Percentiles rank a stretch among this genome's conserved stretches.
phyloP scores from a whole-genome alignment of 1,140 invertebrate genomes.

The Drosophila lini region DNA sequence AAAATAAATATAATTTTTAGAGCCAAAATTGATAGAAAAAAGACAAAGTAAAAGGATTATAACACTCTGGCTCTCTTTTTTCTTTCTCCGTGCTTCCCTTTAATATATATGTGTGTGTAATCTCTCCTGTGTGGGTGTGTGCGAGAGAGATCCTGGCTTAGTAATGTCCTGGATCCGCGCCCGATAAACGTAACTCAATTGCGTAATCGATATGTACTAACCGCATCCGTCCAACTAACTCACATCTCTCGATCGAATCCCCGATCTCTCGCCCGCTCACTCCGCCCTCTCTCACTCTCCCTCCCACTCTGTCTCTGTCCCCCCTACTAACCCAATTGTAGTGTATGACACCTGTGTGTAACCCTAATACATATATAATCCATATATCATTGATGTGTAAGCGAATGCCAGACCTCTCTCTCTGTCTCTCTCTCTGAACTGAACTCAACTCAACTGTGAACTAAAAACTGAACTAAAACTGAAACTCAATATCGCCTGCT shows the following conservation, averaged over 20 bases:
- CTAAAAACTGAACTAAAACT: slow-evolving; percentile 14
- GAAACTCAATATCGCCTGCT: slow-evolving; percentile 46
- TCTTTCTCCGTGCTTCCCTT: slow-evolving; percentile 17
- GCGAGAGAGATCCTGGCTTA: slow-evolving; percentile 26
- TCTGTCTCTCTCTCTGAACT: slow-evolving; percentile 11
- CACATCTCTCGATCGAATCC: slow-evolving; percentile 22
- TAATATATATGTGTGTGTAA: slow-evolving; percentile 28
- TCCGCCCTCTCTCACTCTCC: not conserved
- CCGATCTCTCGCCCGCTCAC: slow-evolving; percentile 22
- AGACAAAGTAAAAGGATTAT: not conserved
- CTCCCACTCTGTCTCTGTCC: slow-evolving; percentile 12
- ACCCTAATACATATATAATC: slow-evolving; percentile 33
- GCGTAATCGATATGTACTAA: slow-evolving; percentile 44
- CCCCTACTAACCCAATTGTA: slow-evolving; percentile 29
- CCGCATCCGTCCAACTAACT: slow-evolving; percentile 37
- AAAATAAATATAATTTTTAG: not conserved
- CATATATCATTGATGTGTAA: slow-evolving; percentile 51
- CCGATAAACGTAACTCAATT: slow-evolving; percentile 9
- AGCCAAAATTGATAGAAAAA: not conserved
- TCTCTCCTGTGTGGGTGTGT: slow-evolving; percentile 10
- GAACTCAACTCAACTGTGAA: slow-evolving; percentile 21
- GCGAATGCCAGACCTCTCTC: slow-evolving; percentile 49
- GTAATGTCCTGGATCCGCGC: slow-evolving; percentile 18
- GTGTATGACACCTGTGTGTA: slow-evolving; percentile 49
- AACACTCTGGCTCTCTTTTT: not conserved